Base-by-base conservation (phyloP, 2,797 vertebrate genomes). In the Melanotaenia boesemani region DNA sequence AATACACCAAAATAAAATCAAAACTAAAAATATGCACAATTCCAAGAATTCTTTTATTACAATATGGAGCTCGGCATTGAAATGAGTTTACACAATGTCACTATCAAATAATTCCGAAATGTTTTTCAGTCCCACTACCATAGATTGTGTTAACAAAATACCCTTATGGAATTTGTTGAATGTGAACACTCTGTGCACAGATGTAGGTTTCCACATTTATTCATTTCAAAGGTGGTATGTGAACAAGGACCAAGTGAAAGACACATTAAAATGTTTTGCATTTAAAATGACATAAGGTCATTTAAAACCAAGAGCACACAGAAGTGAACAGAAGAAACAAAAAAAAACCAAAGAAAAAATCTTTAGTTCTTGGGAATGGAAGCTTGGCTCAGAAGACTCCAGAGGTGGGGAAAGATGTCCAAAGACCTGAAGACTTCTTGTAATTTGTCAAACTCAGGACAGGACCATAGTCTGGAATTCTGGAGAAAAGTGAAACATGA, bases 401-500 rank as follows among this genome's bases (percentile, higher is more conserved):
- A 62, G 26, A 65, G 37, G 28, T 64, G 57, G 13, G 56, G 48
- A 48, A 80, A 52, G 20, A 6, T 50, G 56, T 56, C 41, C 41
- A 75, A 72, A 57, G 52, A 68, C 70, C 74, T 66, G 88, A 61
- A 52, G 61, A 59, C 44, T 22, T 28, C 57, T 81, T 72, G 67
- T 58, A 12, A 74, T 79, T 63, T 76, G 76, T 34, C 48, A 74
- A 82, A 67, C 85, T 96, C 96, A 98, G 87, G 96, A 96, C 80
- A 95, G 95, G 79, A 99, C 97, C 96, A 99, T 95, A 72, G 94
- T 93, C 83, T 96, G 95, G 93, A 99, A 99, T 90, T 99, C 97
- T 99, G 65, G n/a, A 75, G 70, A 60, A 41, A 72, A 32, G 84
- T 16, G 79, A 70, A 52, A 15, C 10, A 76, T 18, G 22, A 13